These are phyloP conservation scores for Hylia prasina DNA, from an alignment of 2,113 vertebrate genomes.

Conservation along the genomic window DNA sequence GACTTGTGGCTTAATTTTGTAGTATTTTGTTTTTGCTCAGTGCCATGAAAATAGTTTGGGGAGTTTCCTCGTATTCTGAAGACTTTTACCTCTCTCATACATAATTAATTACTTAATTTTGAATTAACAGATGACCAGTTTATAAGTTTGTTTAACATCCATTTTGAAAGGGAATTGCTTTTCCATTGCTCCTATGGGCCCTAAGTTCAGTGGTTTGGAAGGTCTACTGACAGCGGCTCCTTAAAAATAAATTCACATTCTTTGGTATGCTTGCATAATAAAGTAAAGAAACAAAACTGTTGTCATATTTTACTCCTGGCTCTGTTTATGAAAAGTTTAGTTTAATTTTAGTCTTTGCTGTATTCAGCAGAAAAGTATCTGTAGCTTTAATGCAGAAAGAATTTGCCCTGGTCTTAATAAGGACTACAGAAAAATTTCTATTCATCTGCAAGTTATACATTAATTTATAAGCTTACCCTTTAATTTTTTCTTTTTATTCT, in stretches of 20 bases:
- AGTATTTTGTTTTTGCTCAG: no score
- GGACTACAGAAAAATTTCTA: neutral
- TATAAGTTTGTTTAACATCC: neutral
- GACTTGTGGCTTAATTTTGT: neutral
- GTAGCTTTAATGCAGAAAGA: neutral
- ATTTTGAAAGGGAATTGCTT: neutral
- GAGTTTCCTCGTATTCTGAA: no score
- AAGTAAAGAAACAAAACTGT: neutral
- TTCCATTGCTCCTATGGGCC: neutral
- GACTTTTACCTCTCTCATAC: no score
- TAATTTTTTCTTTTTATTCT: neutral
- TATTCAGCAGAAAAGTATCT: neutral
- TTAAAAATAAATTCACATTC: neutral
- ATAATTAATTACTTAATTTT: no score
- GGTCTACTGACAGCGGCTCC: neutral
- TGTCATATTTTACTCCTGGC: neutral
- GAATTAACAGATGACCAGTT: neutral
- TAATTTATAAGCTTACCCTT: neutral
- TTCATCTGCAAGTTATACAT: neutral
- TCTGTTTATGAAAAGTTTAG: neutral
- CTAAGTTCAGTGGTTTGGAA: neutral
- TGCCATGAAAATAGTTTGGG: no score
- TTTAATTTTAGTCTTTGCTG: neutral
- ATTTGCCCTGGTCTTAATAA: neutral
- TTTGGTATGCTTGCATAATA: neutral